Base-by-base conservation (phyloP, 2,888 invertebrate species). In the Eugnorisma glareosa region DNA sequence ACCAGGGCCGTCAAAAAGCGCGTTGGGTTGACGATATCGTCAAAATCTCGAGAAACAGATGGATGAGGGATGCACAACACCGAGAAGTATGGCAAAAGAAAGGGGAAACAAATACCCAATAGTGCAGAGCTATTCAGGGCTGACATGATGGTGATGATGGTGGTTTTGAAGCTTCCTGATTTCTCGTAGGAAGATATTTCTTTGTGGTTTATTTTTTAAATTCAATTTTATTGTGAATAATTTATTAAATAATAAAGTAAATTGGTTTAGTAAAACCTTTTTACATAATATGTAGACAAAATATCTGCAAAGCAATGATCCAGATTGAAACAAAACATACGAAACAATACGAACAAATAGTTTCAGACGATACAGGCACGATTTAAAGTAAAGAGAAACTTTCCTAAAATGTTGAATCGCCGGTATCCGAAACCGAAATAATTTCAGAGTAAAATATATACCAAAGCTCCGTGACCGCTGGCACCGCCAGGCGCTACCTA, bases 381-480 rank as follows among this genome's bases (percentile, higher is more conserved):
- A 57, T 45, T 45, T 35, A 35, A 66, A 45, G 77, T 76, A 10
- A 57, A 57, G 28, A 57, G 37, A 37, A 76, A 67, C 28, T 78
- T 78, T 57, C 37, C 45, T 57, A 10, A 76, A 75, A 77, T 54
- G 35, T 37, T 64, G 24, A 10, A 78, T 57, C 28, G 35, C 24
- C 8, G 18, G 18, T 37, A 45, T 45, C 10, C 37, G 35, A 48
- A 79, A 70, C 40, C n/a, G 5, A 28, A 48, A 80, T 40, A 43
- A 40, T 77, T 72, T 61, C 35, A 43, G 81, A 18, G 35, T 61
- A 51, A 57, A 68, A 57, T 64, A 8, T 64, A 24, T n/a, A 37
- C n/a, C n/a, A n/a, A n/a, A 40, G n/a, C 37, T 61, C n/a, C n/a
- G 2, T 40, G 10, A 73, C 40, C 28, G 28, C 72, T 37, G 37